Base-by-base conservation (phyloP, 92 coral and sea anemone species). In the Epizoanthus scotinus region DNA sequence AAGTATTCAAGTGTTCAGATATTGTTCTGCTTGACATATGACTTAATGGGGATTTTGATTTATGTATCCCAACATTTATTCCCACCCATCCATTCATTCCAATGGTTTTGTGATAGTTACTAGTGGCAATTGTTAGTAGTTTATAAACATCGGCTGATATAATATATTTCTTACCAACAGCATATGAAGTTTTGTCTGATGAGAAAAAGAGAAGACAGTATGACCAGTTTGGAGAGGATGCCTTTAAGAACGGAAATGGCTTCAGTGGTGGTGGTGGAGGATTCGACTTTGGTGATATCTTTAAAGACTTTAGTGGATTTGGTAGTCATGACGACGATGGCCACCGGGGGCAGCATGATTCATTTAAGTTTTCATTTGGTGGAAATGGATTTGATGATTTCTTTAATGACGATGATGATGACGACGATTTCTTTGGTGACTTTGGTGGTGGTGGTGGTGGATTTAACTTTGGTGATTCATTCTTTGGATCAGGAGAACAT, bases 151-250 rank as follows among this genome's bases (percentile, higher is more conserved):
- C 22, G 7, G 21, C 13, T 73, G 60, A 53, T 52, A 24, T 3
- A 8, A 17, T 9, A 36, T 25, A 2, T 65, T 83, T 17, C 62
- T 54, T 52, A 53, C 73, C 73, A 78, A 31, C 79, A 95, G 98
- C 98, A 65, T 93, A 95, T 78, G 98, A 95, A 83, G 98, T 95
- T 26, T 85, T 95, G 78, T 93, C 98, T 34, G 98, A 95, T 81
- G 98, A 95, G 81, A 93, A 90, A 63, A 95, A 95, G 68, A 86
- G 98, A 63, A 85, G 90, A 18, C 98, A 93, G n/a, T 95, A 95
- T 91, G 98, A 95, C 75, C 98, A 95, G 87, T 95, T 93, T 89
- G 98, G 98, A 20, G 94, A 94, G 77, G 98, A 95, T 70, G 98
- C 98, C 36, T 84, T 95, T 61, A 95, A 95, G 18, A 87, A 89